These are phyloP conservation scores for Dendropsophus ebraccatus DNA, from an alignment of 2,113 vertebrate genomes.

Conservation along the genomic window DNA sequence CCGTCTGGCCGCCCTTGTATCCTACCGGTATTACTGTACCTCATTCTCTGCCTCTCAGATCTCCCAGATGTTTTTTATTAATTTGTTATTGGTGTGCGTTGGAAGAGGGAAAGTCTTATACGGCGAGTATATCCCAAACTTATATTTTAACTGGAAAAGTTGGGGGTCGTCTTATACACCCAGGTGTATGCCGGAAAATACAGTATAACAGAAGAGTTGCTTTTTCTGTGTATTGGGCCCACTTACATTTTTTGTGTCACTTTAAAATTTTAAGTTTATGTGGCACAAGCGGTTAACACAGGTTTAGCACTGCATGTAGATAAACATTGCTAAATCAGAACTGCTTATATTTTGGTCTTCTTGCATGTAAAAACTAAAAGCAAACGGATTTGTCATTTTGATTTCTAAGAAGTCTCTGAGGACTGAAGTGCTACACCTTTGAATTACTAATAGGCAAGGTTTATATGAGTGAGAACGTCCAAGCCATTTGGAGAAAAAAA, in stretches of 20 bases:
- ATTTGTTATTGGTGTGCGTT: too few species aligned
- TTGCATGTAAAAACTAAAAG: background rate
- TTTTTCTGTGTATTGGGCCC: too few species aligned
- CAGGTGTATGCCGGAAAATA: too few species aligned
- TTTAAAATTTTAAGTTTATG: background rate
- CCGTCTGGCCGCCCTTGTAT: too few species aligned
- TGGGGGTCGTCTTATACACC: too few species aligned
- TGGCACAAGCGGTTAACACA: background rate
- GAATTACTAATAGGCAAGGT: constrained; percentile 23
- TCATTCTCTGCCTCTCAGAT: too few species aligned
- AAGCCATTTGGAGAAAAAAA: constrained; percentile 25
- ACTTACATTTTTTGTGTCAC: background rate
- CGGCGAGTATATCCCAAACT: too few species aligned
- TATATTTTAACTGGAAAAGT: too few species aligned
- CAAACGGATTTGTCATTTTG: constrained; percentile 21
- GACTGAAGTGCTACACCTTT: background rate
- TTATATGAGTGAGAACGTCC: background rate
- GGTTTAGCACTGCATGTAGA: background rate
- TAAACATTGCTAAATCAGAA: background rate
- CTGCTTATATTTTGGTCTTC: constrained; percentile 15
- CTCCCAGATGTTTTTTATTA: too few species aligned
- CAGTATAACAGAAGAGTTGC: too few species aligned
- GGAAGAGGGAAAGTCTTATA: too few species aligned
- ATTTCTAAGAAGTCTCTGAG: constrained; percentile 4
- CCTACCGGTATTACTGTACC: too few species aligned